Evolutionary conservation across 2,797 vertebrate species (phyloP), one percentile per base, ranked within the genome.

Genomic region (Gallirallus australis): DNA sequence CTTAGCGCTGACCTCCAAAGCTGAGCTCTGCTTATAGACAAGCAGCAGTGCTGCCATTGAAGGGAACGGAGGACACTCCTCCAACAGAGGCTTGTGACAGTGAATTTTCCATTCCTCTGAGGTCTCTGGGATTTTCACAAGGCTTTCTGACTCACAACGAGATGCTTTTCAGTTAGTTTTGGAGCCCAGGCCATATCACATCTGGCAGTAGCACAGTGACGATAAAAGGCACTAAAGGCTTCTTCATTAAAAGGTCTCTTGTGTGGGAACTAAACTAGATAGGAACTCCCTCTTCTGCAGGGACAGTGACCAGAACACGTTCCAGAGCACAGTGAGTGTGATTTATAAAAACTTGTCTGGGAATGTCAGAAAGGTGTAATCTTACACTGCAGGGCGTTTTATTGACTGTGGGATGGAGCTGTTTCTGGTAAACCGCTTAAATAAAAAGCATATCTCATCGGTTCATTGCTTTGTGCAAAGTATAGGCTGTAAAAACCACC

Each of bases 361-460:
- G 64, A 89, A 81, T 77, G 86, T 93, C 82, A 90, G 83, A 87
- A 96, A 94, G 56, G 56, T 95, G 84, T 60, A 71, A 73, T 95
- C 59, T 95, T 93, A 95, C 77, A 56, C 75, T 84, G 45, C 54
- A 86, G 57, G 52, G 40, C 47, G 15, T 94, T 94, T 97, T 88
- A 85, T 64, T 95, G 82, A 79, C 94, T 86, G 20, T 92, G 85
- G 66, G 61, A 85, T 90, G 11, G 25, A 90, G 59, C 59, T 96
- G 20, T 94, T 95, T 89, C 92, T 96, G 96, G 53, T 94, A 94
- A 81, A 97, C 60, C 19, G 4, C 70, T 97, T 96, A 86, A 83
- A 92, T 77, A 89, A 87, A 93, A 96, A 78, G 39, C 6, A 0
- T 86, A 85, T 96, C 91, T 96, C 86, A 59, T 94, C 91, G 33